phyloP scores from a whole-genome alignment of 2,797 vertebrate species.

The Kryptopterus vitreolus region DNA sequence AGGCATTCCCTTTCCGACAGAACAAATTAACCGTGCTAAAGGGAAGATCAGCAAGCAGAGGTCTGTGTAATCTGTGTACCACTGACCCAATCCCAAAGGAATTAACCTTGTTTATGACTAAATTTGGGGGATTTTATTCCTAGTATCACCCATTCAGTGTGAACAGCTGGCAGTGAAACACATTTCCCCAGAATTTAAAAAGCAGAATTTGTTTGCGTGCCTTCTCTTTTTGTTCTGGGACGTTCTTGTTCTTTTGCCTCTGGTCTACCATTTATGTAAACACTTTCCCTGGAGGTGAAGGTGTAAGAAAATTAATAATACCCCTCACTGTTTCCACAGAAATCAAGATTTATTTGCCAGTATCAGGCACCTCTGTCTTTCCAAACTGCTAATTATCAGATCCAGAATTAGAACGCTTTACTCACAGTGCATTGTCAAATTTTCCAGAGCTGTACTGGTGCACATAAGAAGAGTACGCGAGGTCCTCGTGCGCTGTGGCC shows the following conservation, averaged over 20 bases:
- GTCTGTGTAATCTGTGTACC: not conserved
- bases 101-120: not conserved
- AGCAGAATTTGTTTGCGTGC: constrained; percentile 24
- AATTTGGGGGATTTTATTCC: not conserved
- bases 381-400: not conserved
- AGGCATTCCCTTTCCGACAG: not conserved
- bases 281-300: not conserved
- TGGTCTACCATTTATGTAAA: constrained; percentile 21
- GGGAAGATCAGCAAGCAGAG: constrained; percentile 34
- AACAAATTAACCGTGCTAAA: constrained; percentile 46
- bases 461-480: constrained; percentile 97
- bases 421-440: constrained; percentile 98
- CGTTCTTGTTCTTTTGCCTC: constrained; percentile 24
- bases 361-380: not conserved
- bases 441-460: constrained; percentile 99
- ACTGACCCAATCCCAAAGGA: not conserved
- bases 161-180: not conserved
- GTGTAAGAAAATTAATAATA: not conserved
- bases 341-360: not conserved
- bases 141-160: not conserved
- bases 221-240: constrained; percentile 18
- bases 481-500: constrained; percentile 95
- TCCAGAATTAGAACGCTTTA: constrained; percentile 55
- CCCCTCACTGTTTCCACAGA: not conserved
- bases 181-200: not conserved